Evolutionary conservation across 2,888 invertebrate genomes (phyloP).

Genomic region (Gibbula magus): DNA sequence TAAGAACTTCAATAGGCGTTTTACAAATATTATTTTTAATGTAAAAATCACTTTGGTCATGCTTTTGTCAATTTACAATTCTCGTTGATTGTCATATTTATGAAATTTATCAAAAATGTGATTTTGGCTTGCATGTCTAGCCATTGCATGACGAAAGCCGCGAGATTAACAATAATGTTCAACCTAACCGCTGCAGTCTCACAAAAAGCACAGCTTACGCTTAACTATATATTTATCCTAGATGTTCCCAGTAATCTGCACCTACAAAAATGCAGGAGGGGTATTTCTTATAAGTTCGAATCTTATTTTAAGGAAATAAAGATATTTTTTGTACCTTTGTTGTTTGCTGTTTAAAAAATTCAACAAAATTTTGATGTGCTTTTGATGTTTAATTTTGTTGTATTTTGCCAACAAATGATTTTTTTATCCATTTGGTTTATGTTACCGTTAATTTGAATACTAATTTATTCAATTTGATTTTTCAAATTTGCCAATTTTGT

Average conservation of each 20-base stretch:
- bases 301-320: neutral
- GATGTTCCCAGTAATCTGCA: conserved; percentile 3
- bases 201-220: conserved; percentile 14
- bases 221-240: neutral
- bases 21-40: too few relatives aligned
- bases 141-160: conserved; percentile 17
- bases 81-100: too few relatives aligned
- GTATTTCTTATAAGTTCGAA: neutral
- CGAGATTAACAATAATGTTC: neutral
- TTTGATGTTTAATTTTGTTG: conserved; percentile 12
- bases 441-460: too few relatives aligned
- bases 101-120: neutral
- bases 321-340: conserved; percentile 7
- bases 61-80: too few relatives aligned
- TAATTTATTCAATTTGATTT: too few relatives aligned
- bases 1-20: too few relatives aligned
- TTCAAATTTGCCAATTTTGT: neutral
- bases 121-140: conserved; percentile 7
- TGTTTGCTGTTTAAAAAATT: conserved; percentile 9
- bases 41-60: too few relatives aligned
- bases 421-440: too few relatives aligned
- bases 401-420: neutral
- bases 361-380: conserved; percentile 1
- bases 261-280: neutral
- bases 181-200: neutral